Percentiles rank a stretch among this genome's conserved stretches.
Conservation (phyloP, 2,797 vertebrate genomes). For the Phylloscopus collybita region DNA sequence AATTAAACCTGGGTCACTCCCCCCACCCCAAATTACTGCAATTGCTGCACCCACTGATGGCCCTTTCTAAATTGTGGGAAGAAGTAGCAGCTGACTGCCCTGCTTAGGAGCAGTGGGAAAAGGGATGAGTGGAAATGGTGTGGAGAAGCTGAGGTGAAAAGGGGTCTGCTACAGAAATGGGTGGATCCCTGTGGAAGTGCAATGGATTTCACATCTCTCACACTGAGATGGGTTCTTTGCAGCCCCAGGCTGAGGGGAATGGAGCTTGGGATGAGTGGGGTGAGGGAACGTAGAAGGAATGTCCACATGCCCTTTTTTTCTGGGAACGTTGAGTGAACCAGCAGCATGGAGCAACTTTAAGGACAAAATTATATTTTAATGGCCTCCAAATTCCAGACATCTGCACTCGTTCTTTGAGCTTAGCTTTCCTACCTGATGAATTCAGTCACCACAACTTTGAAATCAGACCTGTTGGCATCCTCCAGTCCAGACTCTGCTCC, state of each 20-base stretch:
- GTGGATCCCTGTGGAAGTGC: not conserved
- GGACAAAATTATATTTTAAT: not conserved
- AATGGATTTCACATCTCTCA: not conserved
- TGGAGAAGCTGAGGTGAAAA: not conserved
- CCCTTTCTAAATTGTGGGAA: not conserved
- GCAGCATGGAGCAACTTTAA: not conserved
- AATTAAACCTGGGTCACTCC: slow-evolving; percentile 87
- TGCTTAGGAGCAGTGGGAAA: not conserved
- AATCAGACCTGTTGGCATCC: not conserved
- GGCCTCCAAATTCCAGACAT: not conserved
- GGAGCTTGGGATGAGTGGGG: not conserved
- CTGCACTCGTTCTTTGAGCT: not conserved
- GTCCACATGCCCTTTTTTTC: not conserved
- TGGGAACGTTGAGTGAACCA: not conserved
- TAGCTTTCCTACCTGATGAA: not conserved
- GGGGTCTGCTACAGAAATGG: not conserved
- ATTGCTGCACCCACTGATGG: slow-evolving; percentile 26
- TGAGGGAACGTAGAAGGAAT: not conserved
- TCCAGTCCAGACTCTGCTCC: not conserved
- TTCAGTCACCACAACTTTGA: not conserved
- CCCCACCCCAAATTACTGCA: slow-evolving; percentile 73
- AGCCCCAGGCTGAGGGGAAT: not conserved
- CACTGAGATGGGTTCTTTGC: not conserved
- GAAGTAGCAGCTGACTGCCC: not conserved
- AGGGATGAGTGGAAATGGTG: too few relatives aligned